Evolutionary conservation across 2,113 vertebrate genomes (phyloP), one percentile per base, ranked within the genome.

Genomic region (Centrocercus urophasianus): DNA sequence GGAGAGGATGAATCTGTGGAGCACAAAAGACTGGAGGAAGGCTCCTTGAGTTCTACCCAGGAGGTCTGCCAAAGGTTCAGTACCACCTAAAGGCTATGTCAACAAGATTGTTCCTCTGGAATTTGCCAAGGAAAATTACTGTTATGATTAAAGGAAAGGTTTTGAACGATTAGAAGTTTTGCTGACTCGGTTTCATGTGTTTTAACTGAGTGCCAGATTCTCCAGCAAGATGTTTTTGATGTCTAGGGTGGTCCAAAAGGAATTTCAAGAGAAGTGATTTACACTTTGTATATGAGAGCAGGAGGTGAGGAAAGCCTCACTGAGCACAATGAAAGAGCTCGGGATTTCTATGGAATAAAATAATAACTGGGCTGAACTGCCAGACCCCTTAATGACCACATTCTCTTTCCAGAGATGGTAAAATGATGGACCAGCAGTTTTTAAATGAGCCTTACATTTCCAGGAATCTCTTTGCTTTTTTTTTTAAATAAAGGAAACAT

Each of bases 301-400:
- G 34, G 47, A 88, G 79, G 76, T 88, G 79, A 91, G 73, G 89
- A 95, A 95, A 89, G 47, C 69, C 93, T 95, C 72, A 72, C 57
- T 83, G 83, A 81, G 57, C 45, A 78, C 57, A 91, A 66, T 83
- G 88, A 93, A 91, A 90, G 88, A 65, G 57, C 19, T 89, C 9
- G 63, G 74, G 83, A 82, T 90, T 94, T 92, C 76, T 77, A 61
- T 91, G 88, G 83, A 94, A 93, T 91, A 91, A 95, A 95, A 89
- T 93, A 93, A 95, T 83, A 83, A 90, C 65, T 52, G 88, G 76
- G 42, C 28, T 94, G 88, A 78, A 83, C 72, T 91, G 89, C 94
- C 95, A 95, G 87, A 93, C 17, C 79, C 70, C 76, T 88, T 88
- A 96, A 95, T 88, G 83, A 95, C 61, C 40, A 89, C 0, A 4